phyloP scores from a whole-genome alignment of 2,113 vertebrate genomes.

The Crotalus tigris region DNA sequence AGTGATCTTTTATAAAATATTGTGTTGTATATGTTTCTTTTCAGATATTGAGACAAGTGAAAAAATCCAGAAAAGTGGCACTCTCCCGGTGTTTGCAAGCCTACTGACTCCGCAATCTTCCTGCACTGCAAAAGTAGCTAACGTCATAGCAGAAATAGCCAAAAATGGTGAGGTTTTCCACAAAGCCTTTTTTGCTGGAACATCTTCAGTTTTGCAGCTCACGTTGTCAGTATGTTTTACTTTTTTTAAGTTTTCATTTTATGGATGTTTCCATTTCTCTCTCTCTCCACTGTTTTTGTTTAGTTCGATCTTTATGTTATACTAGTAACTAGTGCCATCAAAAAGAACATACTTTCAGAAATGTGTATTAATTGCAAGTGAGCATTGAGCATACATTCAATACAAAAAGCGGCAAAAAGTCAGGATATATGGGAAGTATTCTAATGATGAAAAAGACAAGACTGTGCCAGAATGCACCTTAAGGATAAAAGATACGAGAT shows the following conservation, averaged over 20 bases:
- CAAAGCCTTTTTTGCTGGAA: slow-evolving; percentile 76
- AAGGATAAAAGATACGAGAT: not conserved
- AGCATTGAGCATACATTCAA: not conserved
- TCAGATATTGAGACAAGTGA: slow-evolving; percentile 90
- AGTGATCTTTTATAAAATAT: slow-evolving; percentile 1
- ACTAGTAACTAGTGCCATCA: slow-evolving; percentile 34
- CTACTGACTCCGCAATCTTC: slow-evolving; percentile 85
- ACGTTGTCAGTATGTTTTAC: slow-evolving; percentile 76
- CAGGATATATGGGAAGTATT: not conserved
- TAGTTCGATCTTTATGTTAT: slow-evolving; percentile 40
- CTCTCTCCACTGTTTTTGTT: slow-evolving; percentile 44
- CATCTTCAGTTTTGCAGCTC: slow-evolving; percentile 78
- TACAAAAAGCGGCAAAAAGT: not conserved
- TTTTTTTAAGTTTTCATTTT: slow-evolving; percentile 78
- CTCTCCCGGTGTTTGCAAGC: slow-evolving; percentile 82
- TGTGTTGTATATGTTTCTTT: slow-evolving; percentile 57
- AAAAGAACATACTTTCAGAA: not conserved
- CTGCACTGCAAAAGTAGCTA: slow-evolving; percentile 93
- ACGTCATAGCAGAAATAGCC: slow-evolving; percentile 96
- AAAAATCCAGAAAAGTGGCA: slow-evolving; percentile 90
- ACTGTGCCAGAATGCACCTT: not conserved
- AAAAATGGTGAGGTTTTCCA: slow-evolving; percentile 93
- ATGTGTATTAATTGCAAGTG: not conserved
- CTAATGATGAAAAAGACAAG: not conserved
- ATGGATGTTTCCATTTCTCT: slow-evolving; percentile 54